Conservation (phyloP, 2,888 invertebrate species). For the Polymixis lichenea region DNA sequence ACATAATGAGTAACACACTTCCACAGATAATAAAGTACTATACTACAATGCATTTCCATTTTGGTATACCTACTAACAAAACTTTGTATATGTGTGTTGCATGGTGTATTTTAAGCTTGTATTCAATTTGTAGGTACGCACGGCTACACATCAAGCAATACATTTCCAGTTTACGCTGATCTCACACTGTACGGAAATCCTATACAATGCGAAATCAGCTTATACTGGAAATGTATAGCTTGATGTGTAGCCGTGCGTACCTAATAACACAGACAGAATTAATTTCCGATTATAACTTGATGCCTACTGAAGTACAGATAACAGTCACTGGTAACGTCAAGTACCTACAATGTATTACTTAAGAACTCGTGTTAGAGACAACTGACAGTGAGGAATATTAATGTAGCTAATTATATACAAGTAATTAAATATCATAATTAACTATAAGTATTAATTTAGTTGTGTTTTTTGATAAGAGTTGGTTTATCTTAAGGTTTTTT, state of each 20-base stretch:
- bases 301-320: slow-evolving; percentile 26
- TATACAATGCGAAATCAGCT: too few species aligned
- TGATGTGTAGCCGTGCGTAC: too few species aligned
- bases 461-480: slow-evolving; percentile 30
- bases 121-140: slow-evolving; percentile 36
- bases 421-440: slow-evolving; percentile 41
- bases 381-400: slow-evolving; percentile 43
- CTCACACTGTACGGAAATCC: too few species aligned
- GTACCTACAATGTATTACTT: slow-evolving; percentile 44
- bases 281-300: slow-evolving; percentile 30
- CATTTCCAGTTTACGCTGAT: too few species aligned
- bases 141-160: too few species aligned
- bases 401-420: slow-evolving; percentile 55
- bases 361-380: slow-evolving; percentile 24
- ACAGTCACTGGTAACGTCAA: slow-evolving; percentile 31
- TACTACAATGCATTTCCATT: background rate
- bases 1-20: background rate
- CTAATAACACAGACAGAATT: slow-evolving; percentile 19
- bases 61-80: background rate
- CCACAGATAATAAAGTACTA: background rate
- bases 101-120: slow-evolving; percentile 28
- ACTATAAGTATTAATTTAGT: slow-evolving; percentile 26
- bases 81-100: background rate
- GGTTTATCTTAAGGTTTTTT: slow-evolving; percentile 17
- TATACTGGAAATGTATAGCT: too few species aligned